Evolutionary conservation across 2,113 vertebrate genomes (phyloP), one percentile per base, ranked within the genome.

Genomic region (Terrapene triunguis): DNA sequence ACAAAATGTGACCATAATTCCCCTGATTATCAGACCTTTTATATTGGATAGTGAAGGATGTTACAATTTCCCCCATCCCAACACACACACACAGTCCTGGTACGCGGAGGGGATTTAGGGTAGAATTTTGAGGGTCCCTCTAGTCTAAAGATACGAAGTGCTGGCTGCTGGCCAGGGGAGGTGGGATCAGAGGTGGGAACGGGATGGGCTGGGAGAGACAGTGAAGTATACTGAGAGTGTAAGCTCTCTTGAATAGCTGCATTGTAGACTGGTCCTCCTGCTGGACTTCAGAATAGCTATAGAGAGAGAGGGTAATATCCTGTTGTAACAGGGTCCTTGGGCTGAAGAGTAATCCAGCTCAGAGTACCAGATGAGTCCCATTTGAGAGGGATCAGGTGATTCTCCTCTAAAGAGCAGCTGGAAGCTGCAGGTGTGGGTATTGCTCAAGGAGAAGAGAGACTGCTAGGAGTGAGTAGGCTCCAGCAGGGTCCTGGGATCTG

Each of bases 31-130:
- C 25, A 54, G 17, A 10, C 79, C 42, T 3, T 54, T 84, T 89
- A 0, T 59, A 3, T 24, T n/a, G 48, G 57, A 59, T 14, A 79
- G 35, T 27, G 10, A 74, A 38, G 35, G 54, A 24, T 35, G 54
- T 84, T 53, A 65, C 59, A 90, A 2, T 55, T 95, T 35, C 79
- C 29, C 38, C 80, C 72, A 85, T 80, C 51, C 44, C n/a, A 53
- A 21, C 0, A 0, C 3, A 3, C 69, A 17, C 65, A 88, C 54
- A 16, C 0, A 1, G 57, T 78, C 79, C 55, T 17, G 59, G 8
- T 55, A 25, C 21, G 29, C 42, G 0, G 0, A 29, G 10, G 12
- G 8, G 8, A 35, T 27, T 80, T 87, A 25, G 13, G 50, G 47
- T 54, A 86, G 50, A 19, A 27, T 44, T 8, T 38, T 59, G 29